Evolutionary conservation across 2,113 vertebrate genomes (phyloP), one percentile per base, ranked within the genome.

Genomic region (Solea solea): DNA sequence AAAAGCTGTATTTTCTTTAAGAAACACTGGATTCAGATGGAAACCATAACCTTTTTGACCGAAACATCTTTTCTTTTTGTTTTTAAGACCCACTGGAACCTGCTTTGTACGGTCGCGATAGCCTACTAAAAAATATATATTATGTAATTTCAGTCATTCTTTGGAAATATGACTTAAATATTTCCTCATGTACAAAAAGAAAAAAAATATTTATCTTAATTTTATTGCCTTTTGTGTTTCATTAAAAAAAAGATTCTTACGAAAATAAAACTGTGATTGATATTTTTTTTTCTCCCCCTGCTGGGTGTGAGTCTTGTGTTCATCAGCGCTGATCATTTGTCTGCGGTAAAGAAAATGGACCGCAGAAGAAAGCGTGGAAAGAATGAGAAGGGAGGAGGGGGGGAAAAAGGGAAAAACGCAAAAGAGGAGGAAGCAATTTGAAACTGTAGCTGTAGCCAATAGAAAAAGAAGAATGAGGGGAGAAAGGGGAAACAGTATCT

Each of bases 151-250:
- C 82, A 84, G 82, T 89, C 84, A 85, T 88, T 88, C 78, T 89
- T 75, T 77, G 89, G 90, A 90, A 90, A 91, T 92, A 91, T 90
- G 80, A 89, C 82, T 86, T 76, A 86, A 88, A 89, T 91, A 90
- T 94, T 93, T 94, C 88, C 88, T 80, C 80, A 61, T 94, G 91
- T 90, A 93, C 84, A 91, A 91, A 91, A 87, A 85, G 86, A 88
- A 83, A 90, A 13, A 88, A 87, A 90, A 90, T 94, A 93, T 94
- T 94, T 94, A 94, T 94, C 93, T 93, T 94, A 93, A 94, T 92
- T 94, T 94, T 94, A 94, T 94, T 94, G 91, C 89, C 89, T 92
- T 93, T 93, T 91, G 89, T 90, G 90, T 93, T 94, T 92, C 78
- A 93, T 92, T 93, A 69, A 66, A 91, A 90, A 51, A 28, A 56